Percentiles rank a stretch among this genome's conserved stretches.
Evolutionary conservation across 2,888 invertebrate species (phyloP).

Genomic region (Drosophila diplacantha): DNA sequence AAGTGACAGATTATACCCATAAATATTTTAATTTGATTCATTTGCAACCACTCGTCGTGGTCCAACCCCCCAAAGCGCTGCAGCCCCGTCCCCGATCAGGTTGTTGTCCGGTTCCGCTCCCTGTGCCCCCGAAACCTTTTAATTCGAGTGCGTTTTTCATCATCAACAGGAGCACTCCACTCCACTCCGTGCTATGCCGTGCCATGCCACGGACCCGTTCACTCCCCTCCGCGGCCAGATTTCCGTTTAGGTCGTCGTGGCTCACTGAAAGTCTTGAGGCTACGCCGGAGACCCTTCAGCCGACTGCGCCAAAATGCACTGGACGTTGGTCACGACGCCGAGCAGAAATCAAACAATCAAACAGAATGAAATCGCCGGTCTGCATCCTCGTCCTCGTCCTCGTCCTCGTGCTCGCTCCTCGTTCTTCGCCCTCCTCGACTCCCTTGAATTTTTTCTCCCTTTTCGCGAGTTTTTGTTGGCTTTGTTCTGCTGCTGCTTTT

Average conservation of each 20-base stretch:
- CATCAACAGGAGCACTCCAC: constrained; percentile 45
- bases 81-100: constrained; percentile 24
- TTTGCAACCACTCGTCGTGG: constrained; percentile 32
- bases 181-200: constrained; percentile 7
- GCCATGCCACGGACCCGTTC: constrained; percentile 14
- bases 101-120: constrained; percentile 34
- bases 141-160: constrained; percentile 73
- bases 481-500: constrained; percentile 54
- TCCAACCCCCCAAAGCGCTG: constrained; percentile 27
- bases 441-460: constrained; percentile 13
- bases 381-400: constrained; percentile 14
- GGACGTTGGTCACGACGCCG: constrained; percentile 42
- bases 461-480: constrained; percentile 46
- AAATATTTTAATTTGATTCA: constrained; percentile 40
- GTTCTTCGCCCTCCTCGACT: constrained; percentile 15
- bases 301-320: constrained; percentile 65
- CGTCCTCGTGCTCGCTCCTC: constrained; percentile 2
- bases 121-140: constrained; percentile 45
- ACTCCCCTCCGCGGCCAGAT: constrained; percentile 28
- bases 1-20: constrained; percentile 39
- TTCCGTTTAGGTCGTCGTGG: constrained; percentile 58
- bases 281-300: constrained; percentile 66
- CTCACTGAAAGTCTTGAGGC: constrained; percentile 68
- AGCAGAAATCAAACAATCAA: constrained; percentile 70
- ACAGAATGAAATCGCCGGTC: constrained; percentile 67